These are phyloP conservation scores for Lerista edwardsae DNA, from an alignment of 2,797 vertebrate species.

Conservation along the genomic window DNA sequence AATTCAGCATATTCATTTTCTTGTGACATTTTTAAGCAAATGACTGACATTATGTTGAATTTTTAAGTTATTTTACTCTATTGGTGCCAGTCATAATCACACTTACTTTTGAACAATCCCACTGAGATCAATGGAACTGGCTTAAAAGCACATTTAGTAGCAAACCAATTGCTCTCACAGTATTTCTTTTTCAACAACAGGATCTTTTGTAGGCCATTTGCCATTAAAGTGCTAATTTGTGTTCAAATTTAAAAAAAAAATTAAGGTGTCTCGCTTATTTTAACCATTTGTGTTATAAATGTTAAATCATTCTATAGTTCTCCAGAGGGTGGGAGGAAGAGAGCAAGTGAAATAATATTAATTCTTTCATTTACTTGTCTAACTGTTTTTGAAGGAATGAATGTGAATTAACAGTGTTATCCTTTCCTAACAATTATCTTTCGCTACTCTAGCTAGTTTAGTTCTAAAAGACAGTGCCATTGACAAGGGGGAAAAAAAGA, in stretches of 20 bases:
- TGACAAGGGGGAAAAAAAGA: slow-evolving; percentile 82
- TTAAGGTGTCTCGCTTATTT: slow-evolving; percentile 58
- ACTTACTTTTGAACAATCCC: neutral
- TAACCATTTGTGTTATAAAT: slow-evolving; percentile 68
- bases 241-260: slow-evolving; percentile 57
- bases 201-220: slow-evolving; percentile 75
- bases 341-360: slow-evolving; percentile 73
- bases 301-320: slow-evolving; percentile 62
- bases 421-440: slow-evolving; percentile 85
- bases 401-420: slow-evolving; percentile 84
- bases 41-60: neutral
- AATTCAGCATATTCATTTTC: neutral
- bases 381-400: slow-evolving; percentile 82
- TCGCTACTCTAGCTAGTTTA: slow-evolving; percentile 86
- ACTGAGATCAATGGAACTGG: neutral
- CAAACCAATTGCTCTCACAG: neutral
- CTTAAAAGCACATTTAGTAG: neutral
- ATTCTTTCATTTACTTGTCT: slow-evolving; percentile 79
- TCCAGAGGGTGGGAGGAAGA: slow-evolving; percentile 27
- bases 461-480: slow-evolving; percentile 83
- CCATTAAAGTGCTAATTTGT: slow-evolving; percentile 78
- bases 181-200: slow-evolving; percentile 62
- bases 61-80: slow-evolving; percentile 17
- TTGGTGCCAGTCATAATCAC: neutral
- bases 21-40: neutral